These are phyloP conservation scores for Choristoneura fumiferana DNA, from an alignment of 1,140 invertebrate species.

Conservation along the genomic window DNA sequence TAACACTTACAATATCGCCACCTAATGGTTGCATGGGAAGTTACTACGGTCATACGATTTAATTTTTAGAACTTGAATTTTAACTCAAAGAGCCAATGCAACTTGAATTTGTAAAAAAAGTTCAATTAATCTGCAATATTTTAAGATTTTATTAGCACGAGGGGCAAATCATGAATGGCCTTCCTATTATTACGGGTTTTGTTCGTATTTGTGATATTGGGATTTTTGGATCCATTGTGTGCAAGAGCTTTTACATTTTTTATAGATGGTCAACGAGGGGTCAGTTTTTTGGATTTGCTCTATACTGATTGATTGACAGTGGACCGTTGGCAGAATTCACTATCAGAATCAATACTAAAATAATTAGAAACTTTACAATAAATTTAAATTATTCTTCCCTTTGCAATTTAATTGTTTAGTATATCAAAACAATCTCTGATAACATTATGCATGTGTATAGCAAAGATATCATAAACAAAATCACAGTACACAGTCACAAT, in stretches of 20 bases:
- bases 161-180: constrained; percentile 45
- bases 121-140: background rate
- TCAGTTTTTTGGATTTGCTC: constrained; percentile 57
- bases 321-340: constrained; percentile 61
- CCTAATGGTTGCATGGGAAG: too few species aligned
- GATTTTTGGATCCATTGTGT: constrained; percentile 61
- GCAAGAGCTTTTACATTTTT: constrained; percentile 45
- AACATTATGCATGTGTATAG: too few species aligned
- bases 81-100: too few species aligned
- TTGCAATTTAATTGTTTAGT: too few species aligned
- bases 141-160: constrained; percentile 39
- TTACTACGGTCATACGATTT: too few species aligned
- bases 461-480: too few species aligned
- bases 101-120: too few species aligned
- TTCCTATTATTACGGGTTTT: constrained; percentile 62
- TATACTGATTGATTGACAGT: constrained; percentile 68
- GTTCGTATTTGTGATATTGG: constrained; percentile 43
- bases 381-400: too few species aligned
- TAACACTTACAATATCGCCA: too few species aligned
- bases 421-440: too few species aligned
- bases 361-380: constrained; percentile 20
- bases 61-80: too few species aligned
- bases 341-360: constrained; percentile 33
- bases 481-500: too few species aligned
- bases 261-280: constrained; percentile 71